Evolutionary conservation across 2,797 vertebrate genomes (phyloP), one percentile per base, ranked within the genome.

Genomic region (Anomalospiza imberbis): DNA sequence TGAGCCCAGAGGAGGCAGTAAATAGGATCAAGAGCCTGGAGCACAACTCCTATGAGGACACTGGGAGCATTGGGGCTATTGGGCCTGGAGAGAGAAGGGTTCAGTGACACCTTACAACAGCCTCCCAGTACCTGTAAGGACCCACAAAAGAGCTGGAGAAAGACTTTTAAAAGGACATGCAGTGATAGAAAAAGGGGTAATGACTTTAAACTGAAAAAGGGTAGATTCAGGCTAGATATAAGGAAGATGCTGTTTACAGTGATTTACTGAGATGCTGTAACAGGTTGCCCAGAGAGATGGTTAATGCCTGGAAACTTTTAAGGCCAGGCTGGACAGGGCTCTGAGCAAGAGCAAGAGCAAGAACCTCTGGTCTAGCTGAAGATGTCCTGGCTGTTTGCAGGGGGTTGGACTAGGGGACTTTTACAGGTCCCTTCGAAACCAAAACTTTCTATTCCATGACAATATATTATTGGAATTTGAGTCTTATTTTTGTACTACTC

Each of bases 1-100:
- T 0, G 0, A 45, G 45, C 0, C 4, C 72, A 60, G 38, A 67
- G 24, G 16, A 45, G 40, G 25, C 7, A 29, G 53, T 11, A 40
- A 47, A 40, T 25, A 68, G 17, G 11, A 14, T 31, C 16, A 25
- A 9, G 25, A 10, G 63, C 24, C n/a, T 68, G 63, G 13, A 68
- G 63, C 24, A 76, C 20, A 20, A 10, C 21, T 31, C 21, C 55
- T 53, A 0, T 7, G 11, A 61, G n/a, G n/a, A 54, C 40, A 54
- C 19, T 68, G 72, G 26, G 16, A 76, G 17, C 47, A 40, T 0
- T 29, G 47, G n/a, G 24, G 7, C 55, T 61, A 13, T 10, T 51
- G 17, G 47, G 42, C 11, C 17, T 61, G 26, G 17, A 42, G 28
- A 62, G 11, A 72, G 18, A 42, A 47, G 8, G 24, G 12, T 28